phyloP scores from a whole-genome alignment of 2,888 invertebrate genomes.

The Stramonita haemastoma region DNA sequence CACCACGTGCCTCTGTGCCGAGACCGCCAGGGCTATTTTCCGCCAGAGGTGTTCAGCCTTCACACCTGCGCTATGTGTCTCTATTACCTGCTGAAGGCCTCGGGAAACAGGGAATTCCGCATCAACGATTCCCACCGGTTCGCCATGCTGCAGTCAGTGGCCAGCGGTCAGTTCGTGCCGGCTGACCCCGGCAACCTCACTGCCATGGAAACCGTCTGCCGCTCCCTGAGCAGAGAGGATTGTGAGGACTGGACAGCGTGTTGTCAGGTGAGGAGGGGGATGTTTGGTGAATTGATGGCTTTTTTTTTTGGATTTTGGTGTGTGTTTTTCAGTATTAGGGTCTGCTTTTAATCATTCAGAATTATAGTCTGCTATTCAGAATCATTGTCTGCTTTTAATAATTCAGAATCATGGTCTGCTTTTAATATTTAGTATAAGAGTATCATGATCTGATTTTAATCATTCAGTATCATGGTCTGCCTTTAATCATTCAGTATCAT shows the following conservation, averaged over 20 bases:
- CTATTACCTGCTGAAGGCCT: slow-evolving; percentile 30
- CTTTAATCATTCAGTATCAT: too few species aligned
- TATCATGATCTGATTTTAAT: too few species aligned
- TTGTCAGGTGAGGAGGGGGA: slow-evolving; percentile 18
- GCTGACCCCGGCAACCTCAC: slow-evolving; percentile 21
- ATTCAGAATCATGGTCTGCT: too few species aligned
- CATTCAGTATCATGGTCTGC: too few species aligned
- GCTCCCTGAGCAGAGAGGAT: background rate
- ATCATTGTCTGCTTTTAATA: too few species aligned
- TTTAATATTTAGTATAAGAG: too few species aligned
- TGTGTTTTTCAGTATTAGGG: background rate
- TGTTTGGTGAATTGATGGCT: too few species aligned
- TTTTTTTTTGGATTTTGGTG: background rate
- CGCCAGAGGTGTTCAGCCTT: slow-evolving; percentile 22
- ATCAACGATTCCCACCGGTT: slow-evolving; percentile 27
- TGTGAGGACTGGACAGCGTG: slow-evolving; percentile 36
- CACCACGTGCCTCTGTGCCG: slow-evolving; percentile 29
- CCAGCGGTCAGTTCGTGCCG: background rate
- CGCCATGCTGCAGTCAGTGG: slow-evolving; percentile 12
- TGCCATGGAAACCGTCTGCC: slow-evolving; percentile 24
- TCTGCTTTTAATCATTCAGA: too few species aligned
- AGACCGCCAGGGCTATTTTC: slow-evolving; percentile 35
- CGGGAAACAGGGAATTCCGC: slow-evolving; percentile 6
- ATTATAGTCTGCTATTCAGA: too few species aligned
- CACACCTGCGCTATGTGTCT: slow-evolving; percentile 43